Conservation (phyloP, 2,888 invertebrate species). For the Hipparchia sbordonii region DNA sequence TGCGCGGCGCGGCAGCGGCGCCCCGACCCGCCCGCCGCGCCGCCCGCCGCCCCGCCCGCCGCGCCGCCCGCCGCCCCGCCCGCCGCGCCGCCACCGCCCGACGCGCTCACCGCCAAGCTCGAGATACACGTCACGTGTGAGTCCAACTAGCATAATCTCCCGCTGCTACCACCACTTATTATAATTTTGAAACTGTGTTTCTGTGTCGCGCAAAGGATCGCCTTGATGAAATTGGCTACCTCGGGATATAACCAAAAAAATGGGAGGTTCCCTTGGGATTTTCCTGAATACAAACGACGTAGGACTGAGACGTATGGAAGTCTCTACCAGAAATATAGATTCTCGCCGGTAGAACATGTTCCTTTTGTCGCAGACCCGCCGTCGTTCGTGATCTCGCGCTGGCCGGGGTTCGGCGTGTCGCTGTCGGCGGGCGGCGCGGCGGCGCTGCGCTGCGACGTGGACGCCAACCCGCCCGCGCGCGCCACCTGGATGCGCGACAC, state of each 20-base stretch:
- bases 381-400: conserved; percentile 95
- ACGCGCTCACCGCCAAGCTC: conserved; percentile 61
- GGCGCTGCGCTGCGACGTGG: conserved; percentile 95
- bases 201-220: too few species aligned
- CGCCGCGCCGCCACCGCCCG: conserved; percentile 76
- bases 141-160: conserved; percentile 39
- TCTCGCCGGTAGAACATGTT: background rate
- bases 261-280: too few species aligned
- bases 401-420: conserved; percentile 96
- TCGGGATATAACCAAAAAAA: too few species aligned
- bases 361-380: conserved; percentile 52
- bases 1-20: conserved; percentile 77
- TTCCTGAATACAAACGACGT: too few species aligned
- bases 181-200: too few species aligned
- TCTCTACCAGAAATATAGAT: too few species aligned
- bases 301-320: too few species aligned
- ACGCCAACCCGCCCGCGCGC: conserved; percentile 94
- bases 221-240: too few species aligned
- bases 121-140: conserved; percentile 78
- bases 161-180: too few species aligned
- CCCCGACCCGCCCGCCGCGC: conserved; percentile 76
- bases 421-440: conserved; percentile 94
- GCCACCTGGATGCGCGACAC: conserved; percentile 91
- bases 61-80: conserved; percentile 78
- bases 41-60: conserved; percentile 76